Conservation (phyloP, 2,797 vertebrate species). For the Enteromius fasciolatus region DNA sequence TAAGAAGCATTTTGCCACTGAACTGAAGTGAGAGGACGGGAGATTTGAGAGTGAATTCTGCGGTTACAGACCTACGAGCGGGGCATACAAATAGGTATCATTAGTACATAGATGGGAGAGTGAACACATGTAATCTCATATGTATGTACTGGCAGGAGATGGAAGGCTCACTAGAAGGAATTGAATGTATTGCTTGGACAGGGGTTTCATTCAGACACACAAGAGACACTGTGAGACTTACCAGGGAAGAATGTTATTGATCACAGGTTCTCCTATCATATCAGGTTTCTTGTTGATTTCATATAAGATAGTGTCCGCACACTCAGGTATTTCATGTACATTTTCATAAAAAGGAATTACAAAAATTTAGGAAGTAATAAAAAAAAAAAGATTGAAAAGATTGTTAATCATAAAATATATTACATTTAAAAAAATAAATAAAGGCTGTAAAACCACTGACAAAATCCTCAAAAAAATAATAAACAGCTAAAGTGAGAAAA, state of each 20-base stretch:
- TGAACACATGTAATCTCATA: not conserved
- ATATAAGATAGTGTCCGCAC: not conserved
- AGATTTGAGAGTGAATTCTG: slow-evolving; percentile 4
- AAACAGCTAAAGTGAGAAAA: no score
- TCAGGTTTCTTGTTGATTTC: not conserved
- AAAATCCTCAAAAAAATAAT: no score
- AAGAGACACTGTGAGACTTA: not conserved
- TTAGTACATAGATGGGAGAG: slow-evolving; percentile 15
- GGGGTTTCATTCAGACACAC: slow-evolving; percentile 6
- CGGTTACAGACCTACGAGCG: not conserved
- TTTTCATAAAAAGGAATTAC: not conserved
- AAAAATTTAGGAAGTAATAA: not conserved
- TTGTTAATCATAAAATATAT: no score
- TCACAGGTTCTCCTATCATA: not conserved
- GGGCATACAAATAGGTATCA: slow-evolving; percentile 30
- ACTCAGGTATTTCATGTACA: not conserved
- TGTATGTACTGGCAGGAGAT: not conserved
- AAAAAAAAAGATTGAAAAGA: not conserved
- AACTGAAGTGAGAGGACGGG: not conserved
- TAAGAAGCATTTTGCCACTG: not conserved
- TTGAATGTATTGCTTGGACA: not conserved
- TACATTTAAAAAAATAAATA: no score
- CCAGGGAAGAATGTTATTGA: not conserved
- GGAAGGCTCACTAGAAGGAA: not conserved
- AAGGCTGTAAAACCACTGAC: no score